These are phyloP conservation scores for Conopomorpha cramerella DNA, from an alignment of 1,140 invertebrate species.

Conservation along the genomic window DNA sequence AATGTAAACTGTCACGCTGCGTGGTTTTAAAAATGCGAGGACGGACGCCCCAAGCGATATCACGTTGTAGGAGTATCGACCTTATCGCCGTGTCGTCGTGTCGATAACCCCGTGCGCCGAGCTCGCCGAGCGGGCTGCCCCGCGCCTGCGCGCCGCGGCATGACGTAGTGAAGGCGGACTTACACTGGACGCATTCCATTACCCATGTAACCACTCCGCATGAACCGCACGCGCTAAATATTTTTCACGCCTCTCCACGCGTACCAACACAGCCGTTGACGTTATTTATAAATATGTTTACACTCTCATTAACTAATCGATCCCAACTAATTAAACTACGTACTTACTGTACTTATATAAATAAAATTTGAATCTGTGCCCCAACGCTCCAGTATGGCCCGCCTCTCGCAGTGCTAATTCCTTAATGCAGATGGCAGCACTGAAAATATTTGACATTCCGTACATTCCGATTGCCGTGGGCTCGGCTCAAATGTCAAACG, in stretches of 20 bases:
- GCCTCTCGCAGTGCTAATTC: slow-evolving; percentile 34
- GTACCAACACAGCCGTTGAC: background rate
- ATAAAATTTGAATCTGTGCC: slow-evolving; percentile 5
- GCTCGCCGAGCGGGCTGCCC: too few species aligned
- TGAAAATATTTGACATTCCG: slow-evolving; percentile 60
- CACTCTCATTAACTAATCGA: too few species aligned
- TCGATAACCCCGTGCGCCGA: too few species aligned
- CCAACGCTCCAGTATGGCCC: slow-evolving; percentile 26
- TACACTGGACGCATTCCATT: slow-evolving; percentile 43
- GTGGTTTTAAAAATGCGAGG: too few species aligned
- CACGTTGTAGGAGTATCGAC: too few species aligned
- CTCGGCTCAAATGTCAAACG: slow-evolving; percentile 63
- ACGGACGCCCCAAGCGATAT: too few species aligned
- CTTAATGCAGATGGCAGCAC: slow-evolving; percentile 52
- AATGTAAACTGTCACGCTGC: too few species aligned
- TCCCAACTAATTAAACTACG: slow-evolving; percentile 2
- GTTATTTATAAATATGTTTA: too few species aligned
- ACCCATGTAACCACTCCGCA: too few species aligned
- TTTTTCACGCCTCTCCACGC: background rate
- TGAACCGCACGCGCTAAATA: slow-evolving; percentile 19
- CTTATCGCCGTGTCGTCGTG: too few species aligned
- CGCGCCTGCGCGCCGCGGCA: slow-evolving; percentile 24
- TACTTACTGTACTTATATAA: slow-evolving; percentile 2
- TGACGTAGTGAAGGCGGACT: slow-evolving; percentile 37
- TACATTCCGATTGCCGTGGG: slow-evolving; percentile 54